A percentile compares a stretch with the other conserved stretches of the same genome.
phyloP scores from a whole-genome alignment of 2,888 invertebrate species.

The Drosophila infuscata region DNA sequence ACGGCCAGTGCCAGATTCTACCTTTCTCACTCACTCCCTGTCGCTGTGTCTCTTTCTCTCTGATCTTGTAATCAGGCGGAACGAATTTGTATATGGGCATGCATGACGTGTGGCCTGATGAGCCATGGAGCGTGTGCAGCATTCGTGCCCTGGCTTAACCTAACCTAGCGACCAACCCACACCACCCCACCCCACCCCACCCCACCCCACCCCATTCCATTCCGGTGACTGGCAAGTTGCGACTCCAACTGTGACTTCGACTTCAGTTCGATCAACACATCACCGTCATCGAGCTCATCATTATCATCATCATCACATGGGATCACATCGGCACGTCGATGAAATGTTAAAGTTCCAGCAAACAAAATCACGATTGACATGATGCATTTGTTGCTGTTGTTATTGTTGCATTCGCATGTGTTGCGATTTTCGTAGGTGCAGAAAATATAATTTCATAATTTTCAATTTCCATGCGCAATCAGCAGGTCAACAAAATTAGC shows the following conservation, averaged over 20 bases:
- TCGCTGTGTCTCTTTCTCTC: constrained; percentile 4
- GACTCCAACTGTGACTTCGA: constrained; percentile 28
- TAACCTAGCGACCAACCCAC: constrained; percentile 35
- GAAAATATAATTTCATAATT: constrained; percentile 81
- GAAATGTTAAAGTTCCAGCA: constrained; percentile 82
- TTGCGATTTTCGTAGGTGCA: constrained; percentile 60
- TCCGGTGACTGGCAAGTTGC: constrained; percentile 11
- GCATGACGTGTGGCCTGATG: constrained; percentile 81
- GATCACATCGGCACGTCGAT: constrained; percentile 74
- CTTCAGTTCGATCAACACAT: constrained; percentile 59
- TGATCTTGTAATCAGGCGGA: constrained; percentile 80
- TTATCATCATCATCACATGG: constrained; percentile 55
- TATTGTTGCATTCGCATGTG: constrained; percentile 56
- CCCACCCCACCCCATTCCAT: not conserved
- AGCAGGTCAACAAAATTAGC: constrained; percentile 80
- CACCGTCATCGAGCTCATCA: constrained; percentile 39
- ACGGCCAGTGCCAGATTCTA: constrained; percentile 46
- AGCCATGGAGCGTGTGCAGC: constrained; percentile 68
- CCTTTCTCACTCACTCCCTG: constrained; percentile 11
- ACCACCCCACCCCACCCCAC: not conserved
- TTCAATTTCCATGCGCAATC: constrained; percentile 81
- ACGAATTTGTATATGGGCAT: constrained; percentile 82
- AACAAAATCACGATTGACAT: constrained; percentile 81
- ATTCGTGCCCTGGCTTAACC: constrained; percentile 53
- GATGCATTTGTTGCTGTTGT: constrained; percentile 66